Conservation (phyloP, 2,888 invertebrate genomes). For the Sarcophaga caerulescens region DNA sequence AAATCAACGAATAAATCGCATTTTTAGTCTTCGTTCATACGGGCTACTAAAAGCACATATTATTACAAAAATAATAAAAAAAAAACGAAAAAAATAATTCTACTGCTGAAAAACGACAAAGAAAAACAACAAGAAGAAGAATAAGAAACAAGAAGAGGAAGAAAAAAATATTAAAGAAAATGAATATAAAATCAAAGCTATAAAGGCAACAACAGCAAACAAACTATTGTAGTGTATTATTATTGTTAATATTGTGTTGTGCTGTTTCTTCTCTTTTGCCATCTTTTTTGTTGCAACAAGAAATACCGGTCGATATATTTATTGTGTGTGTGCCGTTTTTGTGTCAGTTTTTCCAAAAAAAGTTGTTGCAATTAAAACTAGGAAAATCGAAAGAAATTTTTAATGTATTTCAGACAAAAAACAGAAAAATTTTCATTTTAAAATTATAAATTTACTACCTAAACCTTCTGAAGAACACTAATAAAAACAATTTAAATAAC, state of each 20-base stretch:
- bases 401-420: too few species aligned
- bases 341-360: too few species aligned
- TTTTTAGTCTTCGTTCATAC: constrained; percentile 66
- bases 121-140: not conserved
- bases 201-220: constrained; percentile 6
- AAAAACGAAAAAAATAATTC: too few species aligned
- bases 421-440: too few species aligned
- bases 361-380: too few species aligned
- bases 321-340: not conserved
- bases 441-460: too few species aligned
- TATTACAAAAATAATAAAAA: constrained; percentile 32
- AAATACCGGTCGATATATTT: constrained; percentile 52
- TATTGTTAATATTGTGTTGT: not conserved
- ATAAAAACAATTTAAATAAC: too few species aligned
- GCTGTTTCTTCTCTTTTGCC: not conserved
- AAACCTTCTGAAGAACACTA: too few species aligned
- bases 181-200: not conserved
- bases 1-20: constrained; percentile 59
- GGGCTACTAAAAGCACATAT: constrained; percentile 66
- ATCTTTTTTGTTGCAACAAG: not conserved
- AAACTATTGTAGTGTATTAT: not conserved
- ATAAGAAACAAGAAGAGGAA: constrained; percentile 32
- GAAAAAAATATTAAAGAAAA: not conserved
- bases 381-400: too few species aligned
- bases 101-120: not conserved